Percentiles rank a stretch among this genome's conserved stretches.
phyloP scores from a whole-genome alignment of 2,888 invertebrate species.

The Epinotia nisella region DNA sequence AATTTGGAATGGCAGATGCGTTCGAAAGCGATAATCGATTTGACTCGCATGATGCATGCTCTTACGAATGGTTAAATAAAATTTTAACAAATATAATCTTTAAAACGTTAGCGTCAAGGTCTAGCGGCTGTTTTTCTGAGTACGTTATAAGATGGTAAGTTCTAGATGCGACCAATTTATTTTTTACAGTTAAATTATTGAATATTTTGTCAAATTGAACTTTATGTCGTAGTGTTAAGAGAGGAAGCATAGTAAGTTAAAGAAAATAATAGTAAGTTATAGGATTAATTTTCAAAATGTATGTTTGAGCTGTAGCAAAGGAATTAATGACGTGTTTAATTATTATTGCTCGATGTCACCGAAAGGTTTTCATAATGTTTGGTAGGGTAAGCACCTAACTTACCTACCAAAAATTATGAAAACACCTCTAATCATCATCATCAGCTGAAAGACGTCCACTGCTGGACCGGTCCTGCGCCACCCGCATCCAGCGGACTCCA shows the following conservation, averaged over 20 bases:
- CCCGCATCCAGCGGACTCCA: no score
- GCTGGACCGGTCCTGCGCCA: no score
- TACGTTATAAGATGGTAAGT: neutral
- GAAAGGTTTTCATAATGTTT: neutral
- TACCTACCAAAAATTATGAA: no score
- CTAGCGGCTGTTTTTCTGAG: neutral
- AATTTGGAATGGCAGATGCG: conserved; percentile 81
- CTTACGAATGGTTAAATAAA: conserved; percentile 10
- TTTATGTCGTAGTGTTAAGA: neutral
- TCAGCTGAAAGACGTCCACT: no score
- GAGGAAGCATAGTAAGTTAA: neutral
- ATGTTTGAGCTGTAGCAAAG: conserved; percentile 52
- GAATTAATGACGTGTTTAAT: conserved; percentile 66
- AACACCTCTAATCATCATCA: no score
- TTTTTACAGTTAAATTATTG: neutral
- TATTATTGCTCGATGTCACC: conserved; percentile 47
- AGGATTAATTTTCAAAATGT: conserved; percentile 22
- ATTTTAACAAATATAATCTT: conserved; percentile 25
- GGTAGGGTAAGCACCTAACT: no score
- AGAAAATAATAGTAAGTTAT: neutral
- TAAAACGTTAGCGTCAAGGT: conserved; percentile 6
- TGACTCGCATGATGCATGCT: conserved; percentile 41
- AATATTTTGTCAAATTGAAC: neutral
- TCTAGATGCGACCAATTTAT: conserved; percentile 3
- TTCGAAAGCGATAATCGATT: conserved; percentile 69